Evolutionary conservation across 1,140 invertebrate genomes (phyloP).

Genomic region (Drosophila sucinea): DNA sequence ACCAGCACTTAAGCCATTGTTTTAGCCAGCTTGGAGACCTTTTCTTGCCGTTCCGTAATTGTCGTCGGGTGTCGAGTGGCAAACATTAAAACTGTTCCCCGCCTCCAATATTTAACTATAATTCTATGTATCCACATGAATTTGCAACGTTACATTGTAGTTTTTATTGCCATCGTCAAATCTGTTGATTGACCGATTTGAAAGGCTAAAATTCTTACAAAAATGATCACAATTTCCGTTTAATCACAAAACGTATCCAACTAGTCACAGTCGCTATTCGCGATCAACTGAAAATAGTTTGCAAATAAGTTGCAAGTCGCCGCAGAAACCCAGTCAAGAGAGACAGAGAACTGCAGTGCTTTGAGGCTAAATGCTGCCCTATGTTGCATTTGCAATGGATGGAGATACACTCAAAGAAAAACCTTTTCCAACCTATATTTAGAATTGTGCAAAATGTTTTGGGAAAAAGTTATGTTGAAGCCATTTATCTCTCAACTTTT

Average conservation of each 20-base stretch:
- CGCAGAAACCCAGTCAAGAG: conserved; percentile 19
- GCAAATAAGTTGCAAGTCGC: conserved; percentile 33
- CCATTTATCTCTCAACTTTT: too few species aligned
- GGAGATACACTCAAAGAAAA: conserved; percentile 13
- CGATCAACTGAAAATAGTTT: conserved; percentile 54
- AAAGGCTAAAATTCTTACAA: background rate
- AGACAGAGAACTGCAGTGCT: background rate
- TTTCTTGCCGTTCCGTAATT: conserved; percentile 22
- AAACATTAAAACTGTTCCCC: conserved; percentile 35
- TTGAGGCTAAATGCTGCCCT: conserved; percentile 28
- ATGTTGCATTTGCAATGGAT: conserved; percentile 23
- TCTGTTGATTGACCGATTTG: background rate
- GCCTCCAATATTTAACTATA: conserved; percentile 23
- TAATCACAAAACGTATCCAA: conserved; percentile 32
- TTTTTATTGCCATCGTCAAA: background rate
- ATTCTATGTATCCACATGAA: conserved; percentile 1
- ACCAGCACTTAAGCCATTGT: conserved; percentile 55
- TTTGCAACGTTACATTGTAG: background rate
- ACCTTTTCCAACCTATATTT: too few species aligned
- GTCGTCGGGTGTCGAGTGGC: conserved; percentile 18
- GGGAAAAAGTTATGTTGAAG: too few species aligned
- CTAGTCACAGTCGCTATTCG: conserved; percentile 50
- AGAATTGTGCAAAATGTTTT: too few species aligned
- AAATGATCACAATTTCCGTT: background rate
- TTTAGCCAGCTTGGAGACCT: conserved; percentile 26